A percentile compares a stretch with the other conserved stretches of the same genome.
Evolutionary conservation across 2,113 vertebrate genomes (phyloP).

Genomic region (Smithornis capensis): DNA sequence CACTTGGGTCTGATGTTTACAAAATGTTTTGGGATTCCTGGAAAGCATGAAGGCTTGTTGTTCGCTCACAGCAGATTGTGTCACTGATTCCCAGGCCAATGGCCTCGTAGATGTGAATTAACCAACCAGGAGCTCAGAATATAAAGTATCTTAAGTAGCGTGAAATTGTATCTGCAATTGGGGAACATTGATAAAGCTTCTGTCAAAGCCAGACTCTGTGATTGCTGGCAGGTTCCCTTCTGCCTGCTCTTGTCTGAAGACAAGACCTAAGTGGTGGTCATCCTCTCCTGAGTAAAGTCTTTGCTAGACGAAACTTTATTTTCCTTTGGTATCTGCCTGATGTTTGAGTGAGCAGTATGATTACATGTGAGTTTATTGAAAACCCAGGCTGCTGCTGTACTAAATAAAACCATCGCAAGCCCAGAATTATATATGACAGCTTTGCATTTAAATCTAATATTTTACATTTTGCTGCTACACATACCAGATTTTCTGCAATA

Average conservation of each 20-base stretch:
- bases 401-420: neutral
- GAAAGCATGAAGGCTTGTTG: slow-evolving; percentile 15
- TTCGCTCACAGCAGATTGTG: slow-evolving; percentile 13
- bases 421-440: neutral
- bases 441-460: neutral
- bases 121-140: neutral
- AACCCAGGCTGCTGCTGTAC: neutral
- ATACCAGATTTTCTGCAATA: neutral
- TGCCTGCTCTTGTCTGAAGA: neutral
- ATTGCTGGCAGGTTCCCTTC: neutral
- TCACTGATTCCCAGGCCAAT: slow-evolving; percentile 7
- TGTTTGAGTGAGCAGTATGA: neutral
- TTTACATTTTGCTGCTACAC: neutral
- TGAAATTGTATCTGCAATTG: neutral
- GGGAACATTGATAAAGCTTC: neutral
- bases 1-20: neutral
- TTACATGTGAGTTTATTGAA: neutral
- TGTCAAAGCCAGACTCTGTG: neutral
- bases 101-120: slow-evolving; percentile 26
- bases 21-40: slow-evolving; percentile 29
- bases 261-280: neutral
- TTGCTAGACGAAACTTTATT: neutral
- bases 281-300: neutral
- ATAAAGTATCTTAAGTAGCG: neutral
- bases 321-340: neutral